Evolutionary conservation across 2,888 invertebrate genomes (phyloP), one percentile per base, ranked within the genome.

Genomic region (Anaspis maculata): DNA sequence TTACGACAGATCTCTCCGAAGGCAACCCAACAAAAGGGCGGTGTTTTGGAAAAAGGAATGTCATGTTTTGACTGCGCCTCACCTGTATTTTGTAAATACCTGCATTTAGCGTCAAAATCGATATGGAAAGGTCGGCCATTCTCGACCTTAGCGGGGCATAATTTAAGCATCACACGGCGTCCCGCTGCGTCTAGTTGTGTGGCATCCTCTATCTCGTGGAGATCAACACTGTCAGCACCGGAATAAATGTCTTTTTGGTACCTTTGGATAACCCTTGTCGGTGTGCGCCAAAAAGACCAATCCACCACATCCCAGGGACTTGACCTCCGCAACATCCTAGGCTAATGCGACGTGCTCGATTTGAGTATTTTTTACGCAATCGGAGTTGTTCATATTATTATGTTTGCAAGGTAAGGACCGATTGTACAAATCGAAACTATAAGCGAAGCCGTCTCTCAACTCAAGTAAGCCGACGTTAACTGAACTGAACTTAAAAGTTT

Each of bases 71-170:
- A 61, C 61, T 58, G 48, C 43, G 51, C 52, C 57, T 62, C 61
- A 61, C 62, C 61, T 61, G 59, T 61, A 58, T 36, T 59, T 58
- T 56, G 61, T 62, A 62, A 62, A 64, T 62, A 59, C 56, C 58
- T 56, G 54, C 60, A 52, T 60, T 63, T 61, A 61, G 56, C 57
- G 61, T 62, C 56, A 60, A 60, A 34, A 55, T 52, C 54, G 54
- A 51, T 51, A 57, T n/a, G n/a, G 46, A 48, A 53, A 52, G 45
- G 46, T 46, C 41, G 39, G 34, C 41, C 43, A 34, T 44, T 43
- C 32, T 46, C 32, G 42, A 30, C 47, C 45, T 49, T 47, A 48
- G 25, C 30, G 27, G 40, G 30, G 32, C 42, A 44, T 53, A 51
- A 52, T 52, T 52, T 45, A 54, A 45, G 45, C 43, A 45, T 42